Evolutionary conservation across 2,797 vertebrate genomes (phyloP), one percentile per base, ranked within the genome.

Genomic region (Sylvia borin): DNA sequence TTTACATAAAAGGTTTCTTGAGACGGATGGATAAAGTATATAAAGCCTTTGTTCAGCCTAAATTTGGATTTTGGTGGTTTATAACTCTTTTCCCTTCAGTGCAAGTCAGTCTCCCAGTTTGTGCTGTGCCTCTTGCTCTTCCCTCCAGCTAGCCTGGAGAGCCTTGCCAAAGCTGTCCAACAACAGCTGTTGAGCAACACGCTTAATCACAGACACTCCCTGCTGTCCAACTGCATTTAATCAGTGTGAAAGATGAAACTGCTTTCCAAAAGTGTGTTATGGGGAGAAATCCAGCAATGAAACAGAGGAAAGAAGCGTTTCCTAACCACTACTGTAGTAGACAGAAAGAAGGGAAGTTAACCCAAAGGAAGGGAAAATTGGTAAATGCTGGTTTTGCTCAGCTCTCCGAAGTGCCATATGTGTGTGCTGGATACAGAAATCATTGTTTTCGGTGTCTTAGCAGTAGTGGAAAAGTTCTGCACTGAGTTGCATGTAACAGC

Each of bases 1-100:
- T 96, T 96, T 96, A 93, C 80, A 85, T 95, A 94, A 94, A 86
- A 47, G 32, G 29, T 88, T 95, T 86, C 88, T 96, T 82, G 77
- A 95, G 70, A 87, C 25, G 80, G 67, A 67, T 78, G 80, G 71
- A 74, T 93, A 73, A 95, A 88, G 65, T 67, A 80, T 87, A 72
- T 91, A 89, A 93, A 88, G 90, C 42, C 64, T 67, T 90, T 74
- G 64, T 95, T 94, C 74, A 79, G 80, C 74, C 72, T 95, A 38
- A 94, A 96, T 92, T 93, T 86, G 80, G 77, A 71, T 83, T 95
- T 95, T 85, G 78, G 36, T 80, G 70, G 73, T 94, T 93, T 76
- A 42, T 51, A 96, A 88, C 61, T 93, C 80, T 87, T 36, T 76
- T 72, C 45, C 70, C 66, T 78, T 90, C 45, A 29, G 64, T 83